Conservation (phyloP, 2,797 vertebrate species). For the Acrossocheilus fasciatus region DNA sequence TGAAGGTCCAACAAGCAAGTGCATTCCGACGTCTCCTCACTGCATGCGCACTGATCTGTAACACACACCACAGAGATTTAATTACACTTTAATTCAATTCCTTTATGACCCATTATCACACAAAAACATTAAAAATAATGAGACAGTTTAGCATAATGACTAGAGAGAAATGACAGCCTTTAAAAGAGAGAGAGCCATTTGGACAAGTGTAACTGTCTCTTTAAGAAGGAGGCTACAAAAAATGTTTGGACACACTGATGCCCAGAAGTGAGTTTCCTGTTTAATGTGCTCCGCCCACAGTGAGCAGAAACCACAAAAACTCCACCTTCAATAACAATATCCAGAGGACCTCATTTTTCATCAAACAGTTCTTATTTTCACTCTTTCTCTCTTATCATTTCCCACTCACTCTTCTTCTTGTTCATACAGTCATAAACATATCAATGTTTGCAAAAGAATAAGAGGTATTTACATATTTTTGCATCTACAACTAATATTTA, state of each 20-base stretch:
- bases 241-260: constrained; percentile 59
- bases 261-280: constrained; percentile 67
- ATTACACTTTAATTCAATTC: constrained; percentile 34
- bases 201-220: constrained; percentile 65
- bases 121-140: not conserved
- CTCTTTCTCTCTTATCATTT: constrained; percentile 34
- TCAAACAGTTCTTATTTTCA: not conserved
- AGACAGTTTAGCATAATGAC: not conserved
- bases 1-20: constrained; percentile 65
- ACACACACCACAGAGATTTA: constrained; percentile 44
- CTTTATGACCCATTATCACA: not conserved
- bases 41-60: constrained; percentile 71
- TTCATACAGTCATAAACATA: not conserved
- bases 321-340: constrained; percentile 75
- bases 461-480: not conserved
- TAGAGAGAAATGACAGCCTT: not conserved
- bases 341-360: constrained; percentile 61
- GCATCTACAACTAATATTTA: not conserved
- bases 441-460: not conserved
- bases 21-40: constrained; percentile 71
- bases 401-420: not conserved
- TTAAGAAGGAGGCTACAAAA: constrained; percentile 66
- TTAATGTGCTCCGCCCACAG: constrained; percentile 66
- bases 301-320: constrained; percentile 76
- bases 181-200: constrained; percentile 22